Percentiles rank a stretch among this genome's conserved stretches.
Conservation (phyloP, 2,113 vertebrate species). For the Myrmecobius fasciatus region DNA sequence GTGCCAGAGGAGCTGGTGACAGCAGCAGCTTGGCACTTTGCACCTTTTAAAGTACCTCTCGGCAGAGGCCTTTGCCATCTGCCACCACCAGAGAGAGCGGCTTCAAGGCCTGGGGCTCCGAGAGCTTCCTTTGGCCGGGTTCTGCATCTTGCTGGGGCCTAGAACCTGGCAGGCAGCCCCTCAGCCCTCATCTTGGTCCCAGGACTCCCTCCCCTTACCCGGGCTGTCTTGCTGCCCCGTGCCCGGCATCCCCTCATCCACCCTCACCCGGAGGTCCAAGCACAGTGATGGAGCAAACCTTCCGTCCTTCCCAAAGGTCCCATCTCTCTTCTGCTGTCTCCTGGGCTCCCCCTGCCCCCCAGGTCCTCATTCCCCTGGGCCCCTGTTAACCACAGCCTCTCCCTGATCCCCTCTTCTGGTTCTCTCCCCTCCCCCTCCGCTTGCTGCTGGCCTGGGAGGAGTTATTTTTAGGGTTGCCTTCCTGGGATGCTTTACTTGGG, state of each 20-base stretch:
- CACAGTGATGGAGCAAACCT: constrained; percentile 11
- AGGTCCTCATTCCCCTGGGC: constrained; percentile 61
- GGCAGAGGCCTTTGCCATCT: constrained; percentile 54
- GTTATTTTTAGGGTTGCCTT: constrained; percentile 88
- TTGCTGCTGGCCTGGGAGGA: constrained; percentile 83
- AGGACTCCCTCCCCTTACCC: neutral
- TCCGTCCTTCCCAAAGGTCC: constrained; percentile 40
- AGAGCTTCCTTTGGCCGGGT: neutral
- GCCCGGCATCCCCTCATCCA: neutral
- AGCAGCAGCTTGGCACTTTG: constrained; percentile 71
- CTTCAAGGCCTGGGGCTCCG: neutral
- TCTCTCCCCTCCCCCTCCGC: constrained; percentile 77
- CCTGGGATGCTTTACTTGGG: constrained; percentile 86
- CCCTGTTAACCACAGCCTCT: constrained; percentile 64
- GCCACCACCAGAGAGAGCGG: neutral
- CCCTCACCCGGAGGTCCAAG: constrained; percentile 10
- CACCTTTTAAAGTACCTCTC: constrained; percentile 66
- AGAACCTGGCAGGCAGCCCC: constrained; percentile 23
- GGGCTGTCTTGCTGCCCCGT: no score
- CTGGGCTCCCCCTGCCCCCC: constrained; percentile 19
- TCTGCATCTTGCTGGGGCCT: neutral
- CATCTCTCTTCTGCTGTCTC: neutral
- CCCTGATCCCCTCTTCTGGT: constrained; percentile 67
- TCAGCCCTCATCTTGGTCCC: neutral
- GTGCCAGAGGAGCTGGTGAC: constrained; percentile 74